Evolutionary conservation across 2,797 vertebrate species (phyloP).

Genomic region (Pangasius mekongensis): DNA sequence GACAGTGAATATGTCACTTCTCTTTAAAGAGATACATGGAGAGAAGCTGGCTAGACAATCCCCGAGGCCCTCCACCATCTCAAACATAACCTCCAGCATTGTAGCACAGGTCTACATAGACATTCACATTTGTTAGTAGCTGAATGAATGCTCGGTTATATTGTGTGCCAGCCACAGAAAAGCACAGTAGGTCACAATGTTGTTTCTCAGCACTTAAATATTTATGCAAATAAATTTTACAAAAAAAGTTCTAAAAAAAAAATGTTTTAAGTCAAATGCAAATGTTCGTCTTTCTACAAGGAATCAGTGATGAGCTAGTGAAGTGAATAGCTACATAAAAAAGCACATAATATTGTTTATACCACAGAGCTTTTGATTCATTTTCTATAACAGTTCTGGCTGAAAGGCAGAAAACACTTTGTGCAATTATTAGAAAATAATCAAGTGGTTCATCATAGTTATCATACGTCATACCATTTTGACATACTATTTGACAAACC

Average conservation of each 20-base stretch:
- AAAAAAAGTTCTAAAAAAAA: not conserved
- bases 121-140: not conserved
- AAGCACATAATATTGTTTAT: not conserved
- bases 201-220: not conserved
- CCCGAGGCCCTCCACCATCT: not conserved
- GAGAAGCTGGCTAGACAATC: constrained; percentile 23
- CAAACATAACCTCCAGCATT: constrained; percentile 24
- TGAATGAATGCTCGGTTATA: not conserved
- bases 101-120: constrained; percentile 17
- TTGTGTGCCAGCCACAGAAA: not conserved
- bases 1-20: constrained; percentile 49
- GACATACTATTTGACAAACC: not conserved
- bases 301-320: not conserved
- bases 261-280: not conserved
- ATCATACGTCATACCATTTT: not conserved
- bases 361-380: not conserved
- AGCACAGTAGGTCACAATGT: not conserved
- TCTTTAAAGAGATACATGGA: constrained; percentile 27
- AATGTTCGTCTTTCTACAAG: not conserved
- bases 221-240: no score
- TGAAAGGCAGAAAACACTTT: not conserved
- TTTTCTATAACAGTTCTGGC: not conserved
- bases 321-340: not conserved
- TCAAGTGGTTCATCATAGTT: not conserved
- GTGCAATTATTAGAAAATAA: not conserved